A percentile compares a stretch with the other conserved stretches of the same genome.
phyloP scores from a whole-genome alignment of 2,113 vertebrate genomes.

The Neofelis nebulosa region DNA sequence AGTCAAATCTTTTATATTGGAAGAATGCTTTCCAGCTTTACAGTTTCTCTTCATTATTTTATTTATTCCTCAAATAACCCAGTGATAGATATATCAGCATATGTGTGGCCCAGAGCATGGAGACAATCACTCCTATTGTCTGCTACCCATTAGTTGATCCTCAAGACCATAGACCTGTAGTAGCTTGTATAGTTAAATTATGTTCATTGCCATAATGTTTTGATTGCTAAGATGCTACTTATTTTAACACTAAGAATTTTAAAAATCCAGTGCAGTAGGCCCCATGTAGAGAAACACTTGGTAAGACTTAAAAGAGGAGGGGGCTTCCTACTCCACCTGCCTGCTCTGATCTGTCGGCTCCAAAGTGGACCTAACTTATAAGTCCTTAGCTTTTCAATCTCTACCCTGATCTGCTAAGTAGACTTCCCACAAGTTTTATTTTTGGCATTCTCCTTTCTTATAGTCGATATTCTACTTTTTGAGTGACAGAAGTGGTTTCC shows the following conservation, averaged over 20 bases:
- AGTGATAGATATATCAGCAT: not conserved
- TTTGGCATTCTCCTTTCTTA: not conserved
- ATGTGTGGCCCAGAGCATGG: not conserved
- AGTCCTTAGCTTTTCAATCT: not conserved
- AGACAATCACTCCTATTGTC: not conserved
- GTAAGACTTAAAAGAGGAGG: not conserved
- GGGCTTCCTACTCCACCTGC: not conserved
- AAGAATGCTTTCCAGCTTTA: not conserved
- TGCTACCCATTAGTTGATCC: no score
- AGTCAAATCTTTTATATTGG: not conserved
- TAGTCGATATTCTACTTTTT: not conserved
- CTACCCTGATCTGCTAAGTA: not conserved
- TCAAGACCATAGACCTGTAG: not conserved
- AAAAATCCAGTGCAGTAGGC: not conserved
- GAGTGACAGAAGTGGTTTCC: not conserved
- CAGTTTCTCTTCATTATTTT: not conserved
- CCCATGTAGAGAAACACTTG: not conserved
- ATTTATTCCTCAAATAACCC: not conserved
- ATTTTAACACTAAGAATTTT: not conserved
- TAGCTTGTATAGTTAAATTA: not conserved
- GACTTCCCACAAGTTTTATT: not conserved
- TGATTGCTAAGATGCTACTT: not conserved
- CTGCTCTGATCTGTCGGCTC: not conserved
- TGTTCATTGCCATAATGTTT: not conserved
- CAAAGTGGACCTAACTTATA: not conserved